Conservation (phyloP, 2,888 invertebrate species). For the Melikaiella ostensackeni region DNA sequence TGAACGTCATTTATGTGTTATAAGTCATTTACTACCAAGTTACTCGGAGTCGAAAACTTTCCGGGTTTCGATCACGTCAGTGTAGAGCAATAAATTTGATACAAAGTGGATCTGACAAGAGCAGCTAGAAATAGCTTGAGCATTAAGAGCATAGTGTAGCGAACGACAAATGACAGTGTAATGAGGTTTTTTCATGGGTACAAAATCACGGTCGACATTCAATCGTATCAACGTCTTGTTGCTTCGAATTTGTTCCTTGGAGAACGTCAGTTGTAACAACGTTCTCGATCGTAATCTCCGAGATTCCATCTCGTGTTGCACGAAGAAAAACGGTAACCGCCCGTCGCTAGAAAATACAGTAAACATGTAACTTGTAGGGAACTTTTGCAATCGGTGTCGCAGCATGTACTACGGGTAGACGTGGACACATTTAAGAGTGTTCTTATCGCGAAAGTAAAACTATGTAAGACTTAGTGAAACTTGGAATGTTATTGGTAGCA, state of each 20-base stretch:
- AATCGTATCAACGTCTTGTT: constrained; percentile 28
- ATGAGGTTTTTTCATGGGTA: constrained; percentile 3
- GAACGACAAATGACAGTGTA: constrained; percentile 5
- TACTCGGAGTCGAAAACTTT: too few relatives aligned
- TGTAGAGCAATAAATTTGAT: neutral
- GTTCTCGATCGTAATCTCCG: constrained; percentile 36
- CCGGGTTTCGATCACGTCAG: neutral
- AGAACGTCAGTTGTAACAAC: constrained; percentile 36
- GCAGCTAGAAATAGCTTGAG: neutral
- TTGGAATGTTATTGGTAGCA: neutral
- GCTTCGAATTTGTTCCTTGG: constrained; percentile 31
- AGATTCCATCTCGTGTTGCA: constrained; percentile 38
- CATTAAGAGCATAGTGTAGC: neutral
- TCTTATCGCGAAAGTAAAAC: neutral
- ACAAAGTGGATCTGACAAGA: neutral
- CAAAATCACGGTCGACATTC: constrained; percentile 14
- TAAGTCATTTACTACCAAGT: too few relatives aligned
- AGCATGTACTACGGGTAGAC: constrained; percentile 13
- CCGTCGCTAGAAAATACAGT: constrained; percentile 36
- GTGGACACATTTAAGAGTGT: neutral
- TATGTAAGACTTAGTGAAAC: neutral
- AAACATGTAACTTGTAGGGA: constrained; percentile 24
- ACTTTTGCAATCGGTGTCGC: constrained; percentile 32
- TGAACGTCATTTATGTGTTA: too few relatives aligned
- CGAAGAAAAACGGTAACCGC: constrained; percentile 37